These are phyloP conservation scores for Idris sp. DNA, from an alignment of 1,140 invertebrate species.

Conservation along the genomic window DNA sequence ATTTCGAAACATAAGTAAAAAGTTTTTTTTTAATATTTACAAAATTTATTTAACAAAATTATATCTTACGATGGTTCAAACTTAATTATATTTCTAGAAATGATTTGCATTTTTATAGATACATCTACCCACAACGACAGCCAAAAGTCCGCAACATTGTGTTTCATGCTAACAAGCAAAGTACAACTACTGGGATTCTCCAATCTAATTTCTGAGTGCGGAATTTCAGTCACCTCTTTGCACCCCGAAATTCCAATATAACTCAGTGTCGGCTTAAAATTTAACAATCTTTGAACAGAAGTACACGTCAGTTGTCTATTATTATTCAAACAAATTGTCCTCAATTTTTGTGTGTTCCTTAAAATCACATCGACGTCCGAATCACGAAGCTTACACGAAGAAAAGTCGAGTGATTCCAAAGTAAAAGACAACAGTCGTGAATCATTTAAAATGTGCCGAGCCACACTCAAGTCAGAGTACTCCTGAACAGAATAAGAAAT, in stretches of 20 bases:
- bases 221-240: constrained; percentile 55
- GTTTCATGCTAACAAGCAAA: constrained; percentile 66
- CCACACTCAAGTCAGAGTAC: constrained; percentile 28
- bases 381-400: constrained; percentile 68
- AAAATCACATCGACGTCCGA: constrained; percentile 68
- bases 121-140: constrained; percentile 68
- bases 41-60: no score
- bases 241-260: constrained; percentile 71
- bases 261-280: constrained; percentile 65
- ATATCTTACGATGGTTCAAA: constrained; percentile 67
- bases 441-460: constrained; percentile 54
- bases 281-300: constrained; percentile 66
- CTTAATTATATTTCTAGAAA: constrained; percentile 68
- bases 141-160: constrained; percentile 66
- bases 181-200: constrained; percentile 69
- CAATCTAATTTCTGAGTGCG: constrained; percentile 57
- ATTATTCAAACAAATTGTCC: constrained; percentile 68
- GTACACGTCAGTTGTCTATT: constrained; percentile 68
- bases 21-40: no score
- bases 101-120: constrained; percentile 52
- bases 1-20: no score
- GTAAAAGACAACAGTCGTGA: constrained; percentile 56
- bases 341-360: constrained; percentile 66
- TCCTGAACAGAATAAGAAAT: constrained; percentile 66
- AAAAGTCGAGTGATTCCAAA: constrained; percentile 70